A percentile compares a stretch with the other conserved stretches of the same genome.
Conservation (phyloP, 2,888 invertebrate species). For the Girardia tigrina region DNA sequence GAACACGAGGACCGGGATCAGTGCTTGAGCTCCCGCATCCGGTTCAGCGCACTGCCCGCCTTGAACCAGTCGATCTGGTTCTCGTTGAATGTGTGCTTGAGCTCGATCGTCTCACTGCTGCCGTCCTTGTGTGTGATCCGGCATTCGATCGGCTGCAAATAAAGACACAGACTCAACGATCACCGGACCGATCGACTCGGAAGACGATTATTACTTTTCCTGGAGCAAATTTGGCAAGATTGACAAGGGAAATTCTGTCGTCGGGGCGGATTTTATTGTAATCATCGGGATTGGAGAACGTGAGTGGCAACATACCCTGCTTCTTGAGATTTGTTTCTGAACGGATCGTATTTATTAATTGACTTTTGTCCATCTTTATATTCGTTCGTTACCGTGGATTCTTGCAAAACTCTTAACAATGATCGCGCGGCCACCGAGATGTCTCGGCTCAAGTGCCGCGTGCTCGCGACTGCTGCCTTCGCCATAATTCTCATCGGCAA, state of each 20-base stretch:
- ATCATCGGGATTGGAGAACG: conserved; percentile 77
- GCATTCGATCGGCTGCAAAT: conserved; percentile 64
- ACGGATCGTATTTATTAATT: conserved; percentile 36
- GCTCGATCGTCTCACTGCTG: conserved; percentile 64
- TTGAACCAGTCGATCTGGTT: conserved; percentile 93
- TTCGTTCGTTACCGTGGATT: conserved; percentile 62
- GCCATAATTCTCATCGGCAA: conserved; percentile 62
- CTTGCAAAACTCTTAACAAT: conserved; percentile 97
- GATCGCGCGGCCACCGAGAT: conserved; percentile 75
- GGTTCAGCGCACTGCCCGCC: conserved; percentile 90
- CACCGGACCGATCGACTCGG: no score
- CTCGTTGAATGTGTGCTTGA: conserved; percentile 89
- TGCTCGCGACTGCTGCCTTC: conserved; percentile 67
- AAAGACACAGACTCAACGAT: neutral
- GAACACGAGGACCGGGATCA: conserved; percentile 2
- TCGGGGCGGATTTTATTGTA: conserved; percentile 82
- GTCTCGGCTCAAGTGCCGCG: conserved; percentile 91
- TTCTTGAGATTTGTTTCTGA: conserved; percentile 92
- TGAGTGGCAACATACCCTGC: conserved; percentile 87
- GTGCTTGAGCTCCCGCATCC: conserved; percentile 58
- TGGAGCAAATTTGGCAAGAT: conserved; percentile 65
- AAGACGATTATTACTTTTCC: conserved; percentile 66
- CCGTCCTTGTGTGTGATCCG: conserved; percentile 80
- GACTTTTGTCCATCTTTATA: neutral
- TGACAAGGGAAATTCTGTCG: conserved; percentile 68